These are phyloP conservation scores for Pandemis heparana DNA, from an alignment of 2,888 invertebrate species.

Conservation along the genomic window DNA sequence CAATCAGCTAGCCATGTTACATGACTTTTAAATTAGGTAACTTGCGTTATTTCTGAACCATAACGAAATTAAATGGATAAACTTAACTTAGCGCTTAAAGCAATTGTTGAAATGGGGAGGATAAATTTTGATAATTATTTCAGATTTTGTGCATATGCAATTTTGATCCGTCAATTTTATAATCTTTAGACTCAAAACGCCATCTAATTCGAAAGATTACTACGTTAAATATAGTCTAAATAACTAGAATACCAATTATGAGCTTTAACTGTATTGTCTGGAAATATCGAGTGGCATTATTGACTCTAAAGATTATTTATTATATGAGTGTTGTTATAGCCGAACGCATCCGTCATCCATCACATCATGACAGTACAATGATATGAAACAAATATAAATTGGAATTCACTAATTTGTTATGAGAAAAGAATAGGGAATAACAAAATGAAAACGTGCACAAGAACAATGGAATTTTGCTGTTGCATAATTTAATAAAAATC, in stretches of 20 bases:
- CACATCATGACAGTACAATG: constrained; percentile 12
- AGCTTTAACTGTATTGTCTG: neutral
- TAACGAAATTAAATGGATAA: neutral
- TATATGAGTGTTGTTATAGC: neutral
- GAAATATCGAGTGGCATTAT: neutral
- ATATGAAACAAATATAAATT: constrained; percentile 40
- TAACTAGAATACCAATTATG: too few species aligned
- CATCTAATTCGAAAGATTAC: neutral
- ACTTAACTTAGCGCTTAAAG: neutral
- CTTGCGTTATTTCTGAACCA: neutral
- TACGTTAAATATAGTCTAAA: neutral
- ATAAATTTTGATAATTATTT: neutral
- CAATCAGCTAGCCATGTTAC: neutral
- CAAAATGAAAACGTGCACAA: constrained; percentile 57
- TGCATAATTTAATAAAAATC: constrained; percentile 52
- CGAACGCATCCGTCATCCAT: constrained; percentile 23
- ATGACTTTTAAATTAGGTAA: neutral
- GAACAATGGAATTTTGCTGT: constrained; percentile 53
- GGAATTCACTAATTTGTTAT: constrained; percentile 44
- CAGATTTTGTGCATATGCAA: neutral
- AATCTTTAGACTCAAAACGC: neutral
- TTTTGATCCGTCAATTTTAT: neutral
- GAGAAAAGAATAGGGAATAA: constrained; percentile 47
- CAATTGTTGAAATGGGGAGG: neutral
- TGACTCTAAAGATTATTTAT: neutral